Evolutionary conservation across 2,797 vertebrate species (phyloP), one percentile per base, ranked within the genome.

Genomic region (Halcyon smyrnensis): DNA sequence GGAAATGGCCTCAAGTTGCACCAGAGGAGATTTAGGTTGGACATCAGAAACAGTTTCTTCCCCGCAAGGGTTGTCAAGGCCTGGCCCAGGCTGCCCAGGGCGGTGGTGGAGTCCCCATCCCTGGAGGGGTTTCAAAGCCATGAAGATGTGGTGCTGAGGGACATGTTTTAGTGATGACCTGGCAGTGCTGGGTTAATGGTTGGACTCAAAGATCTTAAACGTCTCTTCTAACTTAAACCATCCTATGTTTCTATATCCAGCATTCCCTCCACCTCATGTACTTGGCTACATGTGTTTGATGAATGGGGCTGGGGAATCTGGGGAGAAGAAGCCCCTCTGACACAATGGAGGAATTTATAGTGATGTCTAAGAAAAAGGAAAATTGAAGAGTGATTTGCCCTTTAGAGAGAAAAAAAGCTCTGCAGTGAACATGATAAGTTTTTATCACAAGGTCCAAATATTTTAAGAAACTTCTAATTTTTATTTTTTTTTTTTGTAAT

Each of bases 241-340:
- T 25, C 37, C 36, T 60, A 7, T 37, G 59, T 37, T 37, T 37
- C 24, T 37, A 8, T 12, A 30, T 17, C 32, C 69, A 57, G 15
- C 2, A 0, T 11, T 54, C 34, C 50, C 56, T 54, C n/a, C 7
- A 0, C 36, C 32, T 41, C 12, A 0, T 4, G 15, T 5, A 15
- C 28, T 45, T 27, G 32, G 25, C 60, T 50, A 10, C 41, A 12
- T 0, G 32, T 3, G 5, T 36, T 32, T 24, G 37, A 30, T 37
- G 53, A 24, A 50, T 0, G 1, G 32, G 34, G 50, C n/a, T 27
- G 25, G 24, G 25, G 54, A 37, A 19, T 6, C 8, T 15, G 15
- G 41, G 46, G 46, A 62, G 53, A 23, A 25, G 65, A 28, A 81
- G 11, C 25, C 20, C 12, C 3, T 53, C n/a, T 9, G 43, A 30